Percentiles rank a stretch among this genome's conserved stretches.
Conservation (phyloP, 2,888 invertebrate genomes). For the Apamea crenata region DNA sequence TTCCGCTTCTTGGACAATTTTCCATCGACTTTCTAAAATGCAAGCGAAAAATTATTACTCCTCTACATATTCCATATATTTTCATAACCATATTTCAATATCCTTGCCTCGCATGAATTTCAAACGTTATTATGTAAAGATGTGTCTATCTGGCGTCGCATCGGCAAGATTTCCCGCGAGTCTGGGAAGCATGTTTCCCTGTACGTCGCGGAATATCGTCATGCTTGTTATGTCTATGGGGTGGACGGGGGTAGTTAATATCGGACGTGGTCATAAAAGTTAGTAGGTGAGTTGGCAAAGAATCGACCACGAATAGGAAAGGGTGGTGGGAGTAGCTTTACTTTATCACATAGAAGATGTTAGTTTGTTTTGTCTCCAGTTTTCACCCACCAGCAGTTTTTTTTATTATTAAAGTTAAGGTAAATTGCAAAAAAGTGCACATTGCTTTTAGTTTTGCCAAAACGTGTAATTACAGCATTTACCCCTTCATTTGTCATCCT, state of each 20-base stretch:
- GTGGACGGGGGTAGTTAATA: not conserved
- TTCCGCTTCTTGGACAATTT: not conserved
- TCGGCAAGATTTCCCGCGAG: constrained; percentile 61
- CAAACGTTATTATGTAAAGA: constrained; percentile 53
- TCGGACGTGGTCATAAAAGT: not conserved
- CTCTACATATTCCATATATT: constrained; percentile 27
- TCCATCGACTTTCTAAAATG: constrained; percentile 20
- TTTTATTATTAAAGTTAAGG: not conserved
- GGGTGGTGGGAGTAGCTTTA: not conserved
- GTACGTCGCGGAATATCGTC: constrained; percentile 30
- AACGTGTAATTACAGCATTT: not conserved
- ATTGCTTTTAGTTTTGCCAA: not conserved
- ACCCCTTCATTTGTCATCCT: not conserved
- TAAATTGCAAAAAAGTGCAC: not conserved
- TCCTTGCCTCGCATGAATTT: constrained; percentile 46
- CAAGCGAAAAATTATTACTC: constrained; percentile 29
- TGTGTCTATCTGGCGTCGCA: constrained; percentile 38
- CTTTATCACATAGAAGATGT: not conserved
- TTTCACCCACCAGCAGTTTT: not conserved
- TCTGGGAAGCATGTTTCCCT: constrained; percentile 39
- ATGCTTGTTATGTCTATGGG: constrained; percentile 27
- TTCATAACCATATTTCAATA: constrained; percentile 53
- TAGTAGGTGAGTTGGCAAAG: too few species aligned
- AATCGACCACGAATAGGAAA: not conserved
- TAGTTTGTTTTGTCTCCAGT: not conserved